These are phyloP conservation scores for Drosophila histrio DNA, from an alignment of 2,888 invertebrate genomes.

Conservation along the genomic window DNA sequence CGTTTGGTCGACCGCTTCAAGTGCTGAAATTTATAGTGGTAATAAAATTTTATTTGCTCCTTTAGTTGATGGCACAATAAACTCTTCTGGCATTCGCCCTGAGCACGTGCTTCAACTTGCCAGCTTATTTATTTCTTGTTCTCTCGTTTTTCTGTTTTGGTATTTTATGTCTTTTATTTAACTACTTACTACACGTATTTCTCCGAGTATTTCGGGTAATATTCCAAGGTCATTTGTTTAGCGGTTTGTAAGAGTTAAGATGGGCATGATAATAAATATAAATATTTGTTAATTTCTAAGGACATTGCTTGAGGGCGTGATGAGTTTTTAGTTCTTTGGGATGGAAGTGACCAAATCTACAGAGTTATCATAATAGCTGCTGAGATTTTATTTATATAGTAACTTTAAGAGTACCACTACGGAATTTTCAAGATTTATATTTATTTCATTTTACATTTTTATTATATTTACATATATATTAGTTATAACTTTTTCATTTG, in stretches of 20 bases:
- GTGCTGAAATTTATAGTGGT: slow-evolving; percentile 79
- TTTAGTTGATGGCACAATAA: slow-evolving; percentile 79
- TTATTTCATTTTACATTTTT: too few species aligned
- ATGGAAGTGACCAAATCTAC: too few species aligned
- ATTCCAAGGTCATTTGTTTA: slow-evolving; percentile 62
- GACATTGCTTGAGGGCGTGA: not conserved
- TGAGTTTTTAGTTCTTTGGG: not conserved
- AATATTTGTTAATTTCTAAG: not conserved
- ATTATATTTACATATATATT: too few species aligned
- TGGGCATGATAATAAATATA: not conserved
- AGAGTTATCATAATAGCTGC: not conserved
- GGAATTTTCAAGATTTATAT: too few species aligned
- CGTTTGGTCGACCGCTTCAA: slow-evolving; percentile 54
- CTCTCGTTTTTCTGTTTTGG: slow-evolving; percentile 18
- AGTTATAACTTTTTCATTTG: not conserved
- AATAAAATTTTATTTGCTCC: slow-evolving; percentile 81
- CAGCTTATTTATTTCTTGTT: slow-evolving; percentile 37
- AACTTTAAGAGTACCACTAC: too few species aligned
- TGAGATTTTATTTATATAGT: not conserved
- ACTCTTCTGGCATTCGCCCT: slow-evolving; percentile 68
- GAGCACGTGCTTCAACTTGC: slow-evolving; percentile 69
- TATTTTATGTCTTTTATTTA: slow-evolving; percentile 33
- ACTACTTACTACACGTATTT: slow-evolving; percentile 41
- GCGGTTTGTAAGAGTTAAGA: slow-evolving; percentile 17
- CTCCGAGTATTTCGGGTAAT: slow-evolving; percentile 18